Base-by-base conservation (phyloP, 2,797 vertebrate species). In the Adrianichthys oophorus region DNA sequence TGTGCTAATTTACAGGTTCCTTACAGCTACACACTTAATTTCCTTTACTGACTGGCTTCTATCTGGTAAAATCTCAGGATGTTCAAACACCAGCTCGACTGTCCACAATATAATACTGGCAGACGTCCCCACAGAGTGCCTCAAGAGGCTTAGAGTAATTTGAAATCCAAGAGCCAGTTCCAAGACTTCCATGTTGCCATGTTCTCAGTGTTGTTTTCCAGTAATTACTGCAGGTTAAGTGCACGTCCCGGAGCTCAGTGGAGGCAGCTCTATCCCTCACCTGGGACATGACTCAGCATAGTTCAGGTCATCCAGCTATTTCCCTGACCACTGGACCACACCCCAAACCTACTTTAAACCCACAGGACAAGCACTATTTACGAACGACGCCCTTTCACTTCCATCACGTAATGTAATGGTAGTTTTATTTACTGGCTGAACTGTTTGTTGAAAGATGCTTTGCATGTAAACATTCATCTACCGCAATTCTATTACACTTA, bases 151-250 rank as follows among this genome's bases (percentile, higher is more conserved):
- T 54, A 18, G 71, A 75, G 79, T 85, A 89, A 88, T 90, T 86
- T 84, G 70, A 85, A 86, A 78, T 86, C 74, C 83, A 84, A 52
- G 57, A 83, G 83, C 80, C 80, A 57, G 79, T 85, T 86, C 72
- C 83, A 89, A 62, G 48, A 86, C 78, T 78, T 86, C 83, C 75
- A 83, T 80, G 85, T 85, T 84, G 79, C 84, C 80, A 78, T 88
- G 85, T 89, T 85, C 84, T 80, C 80, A 81, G 76, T 83, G 85
- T 86, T 86, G 87, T 88, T 90, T 32, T 89, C 86, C 88, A 88
- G 88, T 90, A 90, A 90, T 90, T 86, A 90, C 86, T 89, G 85
- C 82, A 89, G 86, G 88, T 90, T 90, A 90, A 90, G 88, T 90
- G 88, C 88, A 84, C 82, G 80, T 89, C 83, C 80, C 59, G 82